A percentile compares a stretch with the other conserved stretches of the same genome.
Evolutionary conservation across 2,797 vertebrate species (phyloP).

Genomic region (Smutsia gigantea): DNA sequence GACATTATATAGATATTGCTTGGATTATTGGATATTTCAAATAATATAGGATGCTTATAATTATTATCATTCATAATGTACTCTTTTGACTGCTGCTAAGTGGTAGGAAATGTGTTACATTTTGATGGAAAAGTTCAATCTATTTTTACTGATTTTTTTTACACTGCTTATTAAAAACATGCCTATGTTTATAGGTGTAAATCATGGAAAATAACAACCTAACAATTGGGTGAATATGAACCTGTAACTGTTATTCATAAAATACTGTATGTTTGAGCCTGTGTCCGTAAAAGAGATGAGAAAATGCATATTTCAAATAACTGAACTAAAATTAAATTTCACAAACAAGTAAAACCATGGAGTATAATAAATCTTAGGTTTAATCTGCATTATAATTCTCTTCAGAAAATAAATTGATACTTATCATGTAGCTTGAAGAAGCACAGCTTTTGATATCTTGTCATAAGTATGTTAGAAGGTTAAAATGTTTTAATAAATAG

Average conservation of each 20-base stretch:
- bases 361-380: slow-evolving; percentile 11
- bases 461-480: background rate
- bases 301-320: slow-evolving; percentile 7
- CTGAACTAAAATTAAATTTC: slow-evolving; percentile 32
- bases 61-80: background rate
- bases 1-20: background rate
- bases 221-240: slow-evolving; percentile 1
- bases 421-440: slow-evolving; percentile 56
- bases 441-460: background rate
- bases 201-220: background rate
- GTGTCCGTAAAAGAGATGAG: background rate
- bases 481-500: slow-evolving; percentile 42
- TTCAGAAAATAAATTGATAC: slow-evolving; percentile 52
- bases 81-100: background rate
- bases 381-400: background rate
- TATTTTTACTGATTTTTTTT: slow-evolving; percentile 31
- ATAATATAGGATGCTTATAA: background rate
- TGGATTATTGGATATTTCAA: background rate
- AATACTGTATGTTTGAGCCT: background rate
- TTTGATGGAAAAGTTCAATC: slow-evolving; percentile 17
- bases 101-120: background rate
- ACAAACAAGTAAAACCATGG: background rate
- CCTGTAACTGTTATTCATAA: slow-evolving; percentile 22
- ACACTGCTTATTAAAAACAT: background rate
- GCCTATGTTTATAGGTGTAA: background rate